A percentile compares a stretch with the other conserved stretches of the same genome.
Conservation (phyloP, 2,888 invertebrate species). For the Graphium colonna region DNA sequence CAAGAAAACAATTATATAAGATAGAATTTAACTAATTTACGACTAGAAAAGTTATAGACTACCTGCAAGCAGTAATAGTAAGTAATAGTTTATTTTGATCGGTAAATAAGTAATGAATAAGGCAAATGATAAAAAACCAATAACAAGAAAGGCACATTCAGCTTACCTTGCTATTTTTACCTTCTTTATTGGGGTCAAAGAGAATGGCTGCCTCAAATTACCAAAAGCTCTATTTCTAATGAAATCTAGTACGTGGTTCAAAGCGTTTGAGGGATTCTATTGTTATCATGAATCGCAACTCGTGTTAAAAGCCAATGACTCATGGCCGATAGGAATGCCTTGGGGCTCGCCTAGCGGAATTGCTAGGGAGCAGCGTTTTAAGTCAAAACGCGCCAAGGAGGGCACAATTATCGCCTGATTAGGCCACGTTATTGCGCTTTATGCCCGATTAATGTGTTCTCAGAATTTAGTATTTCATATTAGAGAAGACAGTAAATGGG, state of each 20-base stretch:
- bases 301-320: constrained; percentile 27
- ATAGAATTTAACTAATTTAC: too few relatives aligned
- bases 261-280: constrained; percentile 31
- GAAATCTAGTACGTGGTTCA: constrained; percentile 5
- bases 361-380: constrained; percentile 42
- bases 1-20: too few relatives aligned
- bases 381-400: constrained; percentile 52
- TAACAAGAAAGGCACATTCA: too few relatives aligned
- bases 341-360: constrained; percentile 49
- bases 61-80: too few relatives aligned
- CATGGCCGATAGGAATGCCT: constrained; percentile 54
- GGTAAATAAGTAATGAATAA: too few relatives aligned
- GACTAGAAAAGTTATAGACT: too few relatives aligned
- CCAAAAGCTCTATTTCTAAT: constrained; percentile 2
- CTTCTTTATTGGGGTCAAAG: not conserved
- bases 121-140: too few relatives aligned
- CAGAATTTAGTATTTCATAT: too few relatives aligned
- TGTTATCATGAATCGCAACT: constrained; percentile 40
- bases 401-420: constrained; percentile 46
- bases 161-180: too few relatives aligned
- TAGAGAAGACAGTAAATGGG: too few relatives aligned
- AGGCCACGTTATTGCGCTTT: constrained; percentile 39
- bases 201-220: not conserved
- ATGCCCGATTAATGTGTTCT: not conserved
- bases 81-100: too few relatives aligned